Evolutionary conservation across 92 coral and sea anemone genomes (phyloP), one percentile per base, ranked within the genome.

Genomic region (Siderastrea siderea): DNA sequence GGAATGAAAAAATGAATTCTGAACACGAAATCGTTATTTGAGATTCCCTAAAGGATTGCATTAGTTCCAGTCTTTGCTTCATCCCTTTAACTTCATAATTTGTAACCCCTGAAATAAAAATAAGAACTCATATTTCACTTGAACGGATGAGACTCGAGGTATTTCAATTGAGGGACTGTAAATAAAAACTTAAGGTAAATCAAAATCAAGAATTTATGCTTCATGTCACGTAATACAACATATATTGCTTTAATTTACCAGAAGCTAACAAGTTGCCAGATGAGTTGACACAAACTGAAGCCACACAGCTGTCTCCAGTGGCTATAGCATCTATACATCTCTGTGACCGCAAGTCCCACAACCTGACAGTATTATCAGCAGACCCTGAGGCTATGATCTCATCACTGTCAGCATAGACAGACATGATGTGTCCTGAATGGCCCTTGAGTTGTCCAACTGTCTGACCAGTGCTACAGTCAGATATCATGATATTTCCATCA

Each of bases 371-470:
- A 75, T 95, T 94, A 77, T 97, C 99, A 7, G 96, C 92, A 70
- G 99, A 97, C 50, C 99, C 99, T n/a, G 99, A 95, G 3, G 96
- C 98, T 71, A 97, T 93, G 83, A 97, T 92, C 75, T 94, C 96
- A 82, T 97, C 97, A 15, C 93, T 89, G 77, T 96, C 98, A 1
- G 98, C 99, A 84, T 84, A 97, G 7, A 97, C 94, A 7, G 98
- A 77, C 99, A 97, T 97, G 70, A 97, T 89, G 45, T 96, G 95
- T 3, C 97, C 95, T 47, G 96, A 86, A 82, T 97, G 99, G 6
- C 98, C 98, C 77, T 91, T 93, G 8, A 97, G 97, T 67, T 92
- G 93, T 3, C 97, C 95, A 17, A 95, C 86, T 47, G 97, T 95
- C 83, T 97, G 96, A 6, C 99, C 99, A 47, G 99, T 95, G 83